Evolutionary conservation across 2,113 vertebrate species (phyloP), one percentile per base, ranked within the genome.

Genomic region (Mystacornis crossleyi): DNA sequence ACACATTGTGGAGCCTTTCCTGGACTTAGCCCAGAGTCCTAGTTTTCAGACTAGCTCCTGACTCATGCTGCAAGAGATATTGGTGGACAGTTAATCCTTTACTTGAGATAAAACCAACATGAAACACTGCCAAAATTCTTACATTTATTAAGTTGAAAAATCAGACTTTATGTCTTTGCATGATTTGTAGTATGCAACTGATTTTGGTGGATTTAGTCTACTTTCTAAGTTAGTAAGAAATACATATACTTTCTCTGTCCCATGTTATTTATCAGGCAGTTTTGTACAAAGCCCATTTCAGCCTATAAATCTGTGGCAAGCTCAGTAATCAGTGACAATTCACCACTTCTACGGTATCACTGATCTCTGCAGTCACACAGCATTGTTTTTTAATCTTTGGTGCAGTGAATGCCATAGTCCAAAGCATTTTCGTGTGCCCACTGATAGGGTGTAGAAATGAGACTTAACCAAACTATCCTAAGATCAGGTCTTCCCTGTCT

Each of bases 21-120:
- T 73, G 57, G 84, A 93, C 61, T 25, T 65, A 72, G 84, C 58
- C 38, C 69, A 53, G 53, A 67, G 62, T 74, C 87, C 75, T 77
- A 42, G 78, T 95, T 95, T 96, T 96, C 91, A 96, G 75, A 70
- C 25, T 83, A 69, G 28, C 34, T 84, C 71, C 57, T 83, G 48
- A 48, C 31, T 74, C 45, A 45, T 19, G 45, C 54, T 89, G 18
- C 64, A 72, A 92, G 89, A 93, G 9, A 18, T 81, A 21, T 50
- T 81, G 50, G 45, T 54, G 23, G 42, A 84, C n/a, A 81, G 40
- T 81, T 86, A 86, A 77, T 83, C 54, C 45, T 80, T 83, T 42
- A 61, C 40, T 86, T 91, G 64, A 73, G 64, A 86, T 50, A 83
- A 86, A 89, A 48, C n/a, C 80, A 77, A 45, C 13, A 31, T 20